A percentile compares a stretch with the other conserved stretches of the same genome.
phyloP scores from a whole-genome alignment of 1,140 invertebrate species.

The Campoletis sonorensis region DNA sequence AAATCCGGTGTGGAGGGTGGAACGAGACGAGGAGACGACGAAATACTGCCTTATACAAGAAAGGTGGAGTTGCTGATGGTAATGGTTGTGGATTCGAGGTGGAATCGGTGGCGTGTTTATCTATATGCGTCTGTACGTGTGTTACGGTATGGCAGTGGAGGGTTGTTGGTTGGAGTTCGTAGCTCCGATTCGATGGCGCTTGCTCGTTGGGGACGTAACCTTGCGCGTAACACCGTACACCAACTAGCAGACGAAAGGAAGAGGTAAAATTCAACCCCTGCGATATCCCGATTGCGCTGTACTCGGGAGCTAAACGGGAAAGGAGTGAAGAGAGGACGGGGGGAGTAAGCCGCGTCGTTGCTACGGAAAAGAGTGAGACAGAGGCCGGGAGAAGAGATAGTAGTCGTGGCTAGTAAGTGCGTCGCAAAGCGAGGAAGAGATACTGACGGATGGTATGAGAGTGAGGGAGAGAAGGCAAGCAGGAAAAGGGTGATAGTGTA shows the following conservation, averaged over 20 bases:
- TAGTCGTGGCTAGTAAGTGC: conserved; percentile 29
- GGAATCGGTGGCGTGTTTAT: conserved; percentile 35
- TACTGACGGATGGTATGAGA: not conserved
- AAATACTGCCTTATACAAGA: conserved; percentile 18
- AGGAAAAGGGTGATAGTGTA: conserved; percentile 48
- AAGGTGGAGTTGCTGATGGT: conserved; percentile 24
- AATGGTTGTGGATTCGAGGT: conserved; percentile 35
- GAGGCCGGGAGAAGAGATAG: conserved; percentile 12
- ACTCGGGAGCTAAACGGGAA: conserved; percentile 13
- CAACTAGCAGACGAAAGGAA: conserved; percentile 34
- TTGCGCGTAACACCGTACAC: conserved; percentile 41
- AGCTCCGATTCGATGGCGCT: conserved; percentile 42
- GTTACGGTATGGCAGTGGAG: not conserved
- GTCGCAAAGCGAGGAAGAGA: conserved; percentile 8
- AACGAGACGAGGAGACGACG: conserved; percentile 15
- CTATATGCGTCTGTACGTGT: not conserved
- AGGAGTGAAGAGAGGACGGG: conserved; percentile 36
- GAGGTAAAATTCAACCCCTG: conserved; percentile 42
- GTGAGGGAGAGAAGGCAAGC: conserved; percentile 39
- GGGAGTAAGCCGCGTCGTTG: not conserved
- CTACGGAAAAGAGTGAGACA: conserved; percentile 27
- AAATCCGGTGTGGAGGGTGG: not conserved
- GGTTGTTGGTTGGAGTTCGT: conserved; percentile 13
- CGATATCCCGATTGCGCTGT: conserved; percentile 29
- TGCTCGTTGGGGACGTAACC: conserved; percentile 44